These are phyloP conservation scores for Theretra japonica DNA, from an alignment of 2,888 invertebrate genomes.

Conservation along the genomic window DNA sequence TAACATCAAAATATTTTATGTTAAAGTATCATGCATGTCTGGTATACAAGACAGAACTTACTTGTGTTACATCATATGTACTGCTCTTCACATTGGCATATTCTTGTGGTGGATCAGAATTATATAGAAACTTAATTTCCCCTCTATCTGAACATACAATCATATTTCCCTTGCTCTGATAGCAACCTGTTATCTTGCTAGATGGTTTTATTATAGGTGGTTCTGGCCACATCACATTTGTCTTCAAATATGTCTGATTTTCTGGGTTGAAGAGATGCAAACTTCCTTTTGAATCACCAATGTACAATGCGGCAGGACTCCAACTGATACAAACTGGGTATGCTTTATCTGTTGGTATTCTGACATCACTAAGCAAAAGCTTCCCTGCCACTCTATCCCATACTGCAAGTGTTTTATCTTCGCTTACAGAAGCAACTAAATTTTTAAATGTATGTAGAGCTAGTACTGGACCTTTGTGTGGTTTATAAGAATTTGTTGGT, in stretches of 20 bases:
- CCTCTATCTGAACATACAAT: conserved; percentile 78
- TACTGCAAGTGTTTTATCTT: conserved; percentile 83
- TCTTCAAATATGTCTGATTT: conserved; percentile 57
- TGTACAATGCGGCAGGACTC: conserved; percentile 70
- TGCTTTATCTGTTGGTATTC: conserved; percentile 69
- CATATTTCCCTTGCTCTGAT: conserved; percentile 71
- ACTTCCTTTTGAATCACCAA: conserved; percentile 77
- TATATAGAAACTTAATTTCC: conserved; percentile 77
- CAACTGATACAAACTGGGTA: conserved; percentile 76
- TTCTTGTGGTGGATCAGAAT: conserved; percentile 72
- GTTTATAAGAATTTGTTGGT: conserved; percentile 73
- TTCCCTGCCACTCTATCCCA: conserved; percentile 84
- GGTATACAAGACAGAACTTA: conserved; percentile 42
- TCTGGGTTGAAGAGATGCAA: conserved; percentile 75
- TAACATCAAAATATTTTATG: too few relatives aligned
- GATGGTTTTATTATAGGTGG: conserved; percentile 64
- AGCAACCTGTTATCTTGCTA: conserved; percentile 73
- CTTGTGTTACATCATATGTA: conserved; percentile 77
- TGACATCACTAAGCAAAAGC: conserved; percentile 66
- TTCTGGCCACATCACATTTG: conserved; percentile 72
- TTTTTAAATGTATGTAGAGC: conserved; percentile 67
- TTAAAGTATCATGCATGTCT: not conserved
- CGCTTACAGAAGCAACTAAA: conserved; percentile 84
- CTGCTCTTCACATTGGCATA: conserved; percentile 65
- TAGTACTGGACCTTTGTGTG: conserved; percentile 83